Base-by-base conservation (phyloP, 2,888 invertebrate species). In the Chrysodeixis includens region DNA sequence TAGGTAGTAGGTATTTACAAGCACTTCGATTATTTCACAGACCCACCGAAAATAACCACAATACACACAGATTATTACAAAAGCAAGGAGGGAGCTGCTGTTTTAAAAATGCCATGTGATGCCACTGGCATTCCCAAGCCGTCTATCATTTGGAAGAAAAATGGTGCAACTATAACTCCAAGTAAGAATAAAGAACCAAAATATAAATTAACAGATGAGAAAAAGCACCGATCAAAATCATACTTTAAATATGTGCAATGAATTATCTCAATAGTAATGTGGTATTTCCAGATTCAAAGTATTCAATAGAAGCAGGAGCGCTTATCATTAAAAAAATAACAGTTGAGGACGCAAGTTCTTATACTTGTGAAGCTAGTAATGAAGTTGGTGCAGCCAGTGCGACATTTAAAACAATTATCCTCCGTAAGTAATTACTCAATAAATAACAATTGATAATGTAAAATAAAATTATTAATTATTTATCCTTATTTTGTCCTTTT, bases 361-460 rank as follows among this genome's bases (percentile, higher is more conserved):
- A 49, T 18, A 49, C 46, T 18, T 49, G 46, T 20, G 46, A 18
- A 49, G 46, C 46, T 18, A 49, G 20, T 18, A 49, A 49, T 49
- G 46, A 20, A 0, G 46, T 20, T 9, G 46, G 46, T 10, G 10
- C 46, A 49, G 20, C 46, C 7, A 49, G 46, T 3, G 46, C 46
- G 5, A 49, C 20, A 10, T 49, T 49, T 10, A 49, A 49, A 16
- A 10, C 20, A 49, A 20, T 18, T 9, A 12, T 49, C 18, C 20
- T 20, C 20, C 46, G 46, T 49, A 49, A 49, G 46, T 49, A 10
- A 44, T 40, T 12, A 44, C 3, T 1, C 7, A 16, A 7, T 44
- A 44, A n/a, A 44, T 6, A n/a, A n/a, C 12, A 40, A 40, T 40
- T 40, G 14, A 1, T 40, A 40, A n/a, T 5, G 14, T 14, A 12